Base-by-base conservation (phyloP, 1,140 invertebrate genomes). In the Laupala kohalensis region DNA sequence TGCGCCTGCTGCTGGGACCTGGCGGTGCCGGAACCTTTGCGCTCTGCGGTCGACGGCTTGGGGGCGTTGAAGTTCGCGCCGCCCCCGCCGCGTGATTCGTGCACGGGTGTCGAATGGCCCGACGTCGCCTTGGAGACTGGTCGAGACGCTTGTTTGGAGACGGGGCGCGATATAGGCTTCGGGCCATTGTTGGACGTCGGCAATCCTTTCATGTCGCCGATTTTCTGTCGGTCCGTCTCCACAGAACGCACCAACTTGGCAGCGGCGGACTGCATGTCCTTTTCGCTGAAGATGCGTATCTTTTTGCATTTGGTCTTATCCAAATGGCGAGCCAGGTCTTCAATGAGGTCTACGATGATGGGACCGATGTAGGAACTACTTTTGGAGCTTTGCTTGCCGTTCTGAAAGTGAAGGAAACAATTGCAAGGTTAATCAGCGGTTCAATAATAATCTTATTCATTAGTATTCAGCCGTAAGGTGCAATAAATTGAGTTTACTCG, bases 281-380 rank as follows among this genome's bases (percentile, higher is more conserved):
- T 53, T 19, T 53, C 37, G 9, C 9, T 53, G 37, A 53, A 53
- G 9, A 53, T 9, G 1, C 37, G 37, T 19, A 53, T 53, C 37
- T 53, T 53, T 19, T 53, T 53, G 37, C 9, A n/a, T n/a, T 37
- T 68, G 67, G 15, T 37, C 29, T 68, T 68, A 9, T 68, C 28
- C 3, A 67, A 5, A 4, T 70, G 23, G 25, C 62, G 24, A 1
- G 53, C 62, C 62, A 85, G 69, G 73, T 85, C 83, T 68, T 86
- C 84, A 72, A 85, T 85, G 1, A 86, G 74, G 73, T 86, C 84
- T 2, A 83, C 81, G 66, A 86, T 84, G 2, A 84, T 81, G 3
- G 84, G 84, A 6, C 84, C 84, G 9, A 82, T 81, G 24, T 83
- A 13, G 25, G 37, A 53, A 19, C 67, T 74, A 15, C 71, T 66